phyloP scores from a whole-genome alignment of 2,888 invertebrate species.

The Metacarcinus magister region DNA sequence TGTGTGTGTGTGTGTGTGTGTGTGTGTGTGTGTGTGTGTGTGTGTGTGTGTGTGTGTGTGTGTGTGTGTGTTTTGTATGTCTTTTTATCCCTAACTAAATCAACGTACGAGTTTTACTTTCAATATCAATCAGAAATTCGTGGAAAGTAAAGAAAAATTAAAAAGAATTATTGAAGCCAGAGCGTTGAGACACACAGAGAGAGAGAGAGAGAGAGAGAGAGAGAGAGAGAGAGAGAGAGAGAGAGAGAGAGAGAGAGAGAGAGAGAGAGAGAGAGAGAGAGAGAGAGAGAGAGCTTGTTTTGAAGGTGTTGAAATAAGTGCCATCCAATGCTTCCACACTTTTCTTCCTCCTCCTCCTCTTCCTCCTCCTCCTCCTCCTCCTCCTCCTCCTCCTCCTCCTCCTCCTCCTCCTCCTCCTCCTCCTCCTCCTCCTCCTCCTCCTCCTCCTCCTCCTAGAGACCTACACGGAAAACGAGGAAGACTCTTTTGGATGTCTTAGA shows the following conservation, averaged over 20 bases:
- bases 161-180: too few relatives aligned
- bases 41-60: slow-evolving; percentile 28
- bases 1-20: slow-evolving; percentile 26
- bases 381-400: slow-evolving; percentile 15
- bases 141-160: too few relatives aligned
- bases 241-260: not conserved
- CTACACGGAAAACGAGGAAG: not conserved
- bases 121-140: too few relatives aligned
- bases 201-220: slow-evolving; percentile 26
- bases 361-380: slow-evolving; percentile 34
- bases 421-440: slow-evolving; percentile 14
- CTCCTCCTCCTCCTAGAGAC: not conserved
- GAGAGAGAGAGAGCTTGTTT: not conserved
- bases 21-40: slow-evolving; percentile 39
- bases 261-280: slow-evolving; percentile 12
- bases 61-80: slow-evolving; percentile 28
- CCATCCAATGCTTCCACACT: not conserved
- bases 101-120: too few relatives aligned
- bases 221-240: slow-evolving; percentile 3
- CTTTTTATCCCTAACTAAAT: not conserved
- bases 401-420: slow-evolving; percentile 26
- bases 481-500: not conserved
- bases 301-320: not conserved
- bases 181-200: not conserved
- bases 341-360: not conserved